Conservation (phyloP, 2,888 invertebrate species). For the Hylaea fasciaria region DNA sequence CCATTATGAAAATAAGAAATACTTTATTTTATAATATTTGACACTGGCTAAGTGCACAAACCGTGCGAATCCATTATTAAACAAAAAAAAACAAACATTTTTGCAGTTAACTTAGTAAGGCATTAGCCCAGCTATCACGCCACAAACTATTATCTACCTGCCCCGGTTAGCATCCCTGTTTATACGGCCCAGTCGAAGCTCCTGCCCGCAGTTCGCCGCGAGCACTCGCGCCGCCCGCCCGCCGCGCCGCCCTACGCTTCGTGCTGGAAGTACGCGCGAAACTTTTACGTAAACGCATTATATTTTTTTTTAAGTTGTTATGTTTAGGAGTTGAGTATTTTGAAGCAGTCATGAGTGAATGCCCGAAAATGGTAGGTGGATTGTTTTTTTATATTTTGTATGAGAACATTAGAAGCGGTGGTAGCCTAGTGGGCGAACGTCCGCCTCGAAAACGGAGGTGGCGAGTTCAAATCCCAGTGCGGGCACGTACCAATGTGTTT, state of each 20-base stretch:
- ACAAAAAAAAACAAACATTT: no score
- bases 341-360: slow-evolving; percentile 24
- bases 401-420: no score
- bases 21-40: no score
- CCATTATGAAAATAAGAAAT: no score
- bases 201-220: slow-evolving; percentile 68
- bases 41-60: no score
- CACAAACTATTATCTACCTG: neutral
- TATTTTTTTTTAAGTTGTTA: slow-evolving; percentile 6
- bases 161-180: slow-evolving; percentile 41
- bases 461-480: no score
- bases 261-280: slow-evolving; percentile 26
- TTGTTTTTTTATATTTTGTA: neutral
- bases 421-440: no score
- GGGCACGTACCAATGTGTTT: no score
- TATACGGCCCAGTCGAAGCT: slow-evolving; percentile 57
- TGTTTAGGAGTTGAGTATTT: neutral
- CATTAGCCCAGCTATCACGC: no score
- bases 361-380: slow-evolving; percentile 38
- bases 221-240: slow-evolving; percentile 55
- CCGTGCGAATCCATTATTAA: no score
- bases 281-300: slow-evolving; percentile 35
- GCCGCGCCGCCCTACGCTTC: slow-evolving; percentile 21
- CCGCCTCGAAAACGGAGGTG: no score
- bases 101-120: no score